A percentile compares a stretch with the other conserved stretches of the same genome.
Evolutionary conservation across 2,113 vertebrate genomes (phyloP).

Genomic region (Gallinago paraguaiae): DNA sequence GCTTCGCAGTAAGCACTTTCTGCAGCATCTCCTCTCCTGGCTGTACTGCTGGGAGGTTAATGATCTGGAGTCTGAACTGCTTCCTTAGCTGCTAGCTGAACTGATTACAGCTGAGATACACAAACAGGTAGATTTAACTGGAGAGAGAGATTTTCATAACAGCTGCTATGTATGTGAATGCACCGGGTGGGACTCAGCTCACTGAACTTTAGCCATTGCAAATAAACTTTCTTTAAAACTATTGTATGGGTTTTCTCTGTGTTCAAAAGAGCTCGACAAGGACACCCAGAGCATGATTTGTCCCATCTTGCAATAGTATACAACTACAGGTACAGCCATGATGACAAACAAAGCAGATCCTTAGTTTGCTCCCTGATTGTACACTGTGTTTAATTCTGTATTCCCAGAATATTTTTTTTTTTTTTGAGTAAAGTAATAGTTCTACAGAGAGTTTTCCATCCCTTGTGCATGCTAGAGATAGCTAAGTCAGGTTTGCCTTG

Average conservation of each 20-base stretch:
- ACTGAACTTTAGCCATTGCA: background rate
- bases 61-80: background rate
- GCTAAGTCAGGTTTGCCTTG: background rate
- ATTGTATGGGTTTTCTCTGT: background rate
- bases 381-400: background rate
- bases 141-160: background rate
- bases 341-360: background rate
- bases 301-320: background rate
- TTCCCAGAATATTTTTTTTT: background rate
- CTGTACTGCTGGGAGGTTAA: slow-evolving; percentile 41
- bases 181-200: background rate
- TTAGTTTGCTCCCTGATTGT: background rate
- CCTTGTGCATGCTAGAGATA: background rate
- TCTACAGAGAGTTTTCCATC: background rate
- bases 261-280: background rate
- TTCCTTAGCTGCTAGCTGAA: slow-evolving; percentile 42
- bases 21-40: background rate
- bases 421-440: background rate
- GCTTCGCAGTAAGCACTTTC: background rate
- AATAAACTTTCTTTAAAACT: background rate
- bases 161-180: background rate
- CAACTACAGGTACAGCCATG: background rate
- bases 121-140: slow-evolving; percentile 1
- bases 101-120: slow-evolving; percentile 6
- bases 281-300: background rate